These are phyloP conservation scores for Austrofundulus limnaeus DNA, from an alignment of 2,113 vertebrate species.

Conservation along the genomic window DNA sequence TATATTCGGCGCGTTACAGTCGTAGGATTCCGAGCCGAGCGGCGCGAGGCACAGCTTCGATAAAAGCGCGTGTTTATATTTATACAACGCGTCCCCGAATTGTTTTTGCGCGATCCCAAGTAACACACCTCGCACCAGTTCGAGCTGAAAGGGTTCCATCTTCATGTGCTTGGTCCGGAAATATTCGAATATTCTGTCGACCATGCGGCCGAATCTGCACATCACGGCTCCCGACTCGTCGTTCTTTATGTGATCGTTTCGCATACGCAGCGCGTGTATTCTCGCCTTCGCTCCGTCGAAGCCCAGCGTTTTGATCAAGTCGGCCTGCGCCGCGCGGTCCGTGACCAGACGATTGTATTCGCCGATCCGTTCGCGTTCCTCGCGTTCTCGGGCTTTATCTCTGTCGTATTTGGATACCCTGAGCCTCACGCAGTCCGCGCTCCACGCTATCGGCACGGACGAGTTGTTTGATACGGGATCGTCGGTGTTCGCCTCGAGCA, in stretches of 20 bases:
- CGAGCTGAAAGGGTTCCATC: slow-evolving; percentile 30
- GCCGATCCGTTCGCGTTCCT: too few relatives aligned
- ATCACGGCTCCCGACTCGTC: slow-evolving; percentile 1
- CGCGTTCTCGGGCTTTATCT: fast-evolving
- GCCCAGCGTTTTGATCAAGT: not conserved
- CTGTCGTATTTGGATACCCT: not conserved
- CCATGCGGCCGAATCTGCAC: not conserved
- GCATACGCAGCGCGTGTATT: not conserved
- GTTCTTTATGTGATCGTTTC: fast-evolving
- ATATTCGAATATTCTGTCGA: slow-evolving; percentile 18
- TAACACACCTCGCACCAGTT: slow-evolving; percentile 20
- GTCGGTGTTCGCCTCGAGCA: not conserved
- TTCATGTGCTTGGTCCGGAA: slow-evolving; percentile 12
- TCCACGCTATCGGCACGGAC: not conserved
- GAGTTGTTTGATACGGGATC: not conserved
- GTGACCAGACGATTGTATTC: not conserved
- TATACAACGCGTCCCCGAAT: slow-evolving; percentile 15
- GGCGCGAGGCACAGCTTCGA: not conserved
- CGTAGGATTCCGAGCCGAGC: slow-evolving; percentile 5
- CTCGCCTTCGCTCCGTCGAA: not conserved
- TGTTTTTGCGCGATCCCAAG: slow-evolving; percentile 1
- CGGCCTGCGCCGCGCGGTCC: not conserved
- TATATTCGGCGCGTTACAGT: not conserved
- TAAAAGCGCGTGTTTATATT: slow-evolving; percentile 10
- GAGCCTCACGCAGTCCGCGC: not conserved